Conservation (phyloP, 2,113 vertebrate genomes). For the Cyprinus carpio region DNA sequence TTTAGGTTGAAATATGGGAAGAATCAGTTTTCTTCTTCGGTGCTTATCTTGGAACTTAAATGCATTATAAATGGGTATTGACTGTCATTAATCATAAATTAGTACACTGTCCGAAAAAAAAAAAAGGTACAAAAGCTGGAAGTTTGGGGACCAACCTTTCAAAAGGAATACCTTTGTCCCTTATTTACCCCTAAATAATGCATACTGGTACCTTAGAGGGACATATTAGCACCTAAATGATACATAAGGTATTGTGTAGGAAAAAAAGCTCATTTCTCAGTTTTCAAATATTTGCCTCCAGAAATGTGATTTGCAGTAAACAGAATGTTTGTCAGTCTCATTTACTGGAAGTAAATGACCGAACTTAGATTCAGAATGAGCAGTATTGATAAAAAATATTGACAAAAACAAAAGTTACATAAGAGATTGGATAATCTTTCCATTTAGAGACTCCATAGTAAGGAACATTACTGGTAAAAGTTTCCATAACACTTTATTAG, state of each 20-base stretch:
- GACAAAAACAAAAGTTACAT: constrained; percentile 2
- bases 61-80: background rate
- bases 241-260: too few species aligned
- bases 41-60: background rate
- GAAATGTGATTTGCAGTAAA: background rate
- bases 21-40: background rate
- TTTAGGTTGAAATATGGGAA: background rate
- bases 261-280: background rate
- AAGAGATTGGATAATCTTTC: background rate
- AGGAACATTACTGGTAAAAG: background rate
- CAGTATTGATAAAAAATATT: background rate
- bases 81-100: background rate
- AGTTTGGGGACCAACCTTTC: too few species aligned
- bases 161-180: too few species aligned
- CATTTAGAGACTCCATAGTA: background rate
- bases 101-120: background rate
- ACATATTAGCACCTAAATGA: too few species aligned
- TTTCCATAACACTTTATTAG: background rate
- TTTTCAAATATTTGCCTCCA: background rate
- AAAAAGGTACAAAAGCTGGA: too few species aligned
- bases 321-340: background rate
- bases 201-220: too few species aligned
- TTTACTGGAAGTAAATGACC: background rate
- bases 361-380: background rate
- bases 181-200: too few species aligned